Evolutionary conservation across 1,140 invertebrate species (phyloP).

Genomic region (Drosophila sp.): DNA sequence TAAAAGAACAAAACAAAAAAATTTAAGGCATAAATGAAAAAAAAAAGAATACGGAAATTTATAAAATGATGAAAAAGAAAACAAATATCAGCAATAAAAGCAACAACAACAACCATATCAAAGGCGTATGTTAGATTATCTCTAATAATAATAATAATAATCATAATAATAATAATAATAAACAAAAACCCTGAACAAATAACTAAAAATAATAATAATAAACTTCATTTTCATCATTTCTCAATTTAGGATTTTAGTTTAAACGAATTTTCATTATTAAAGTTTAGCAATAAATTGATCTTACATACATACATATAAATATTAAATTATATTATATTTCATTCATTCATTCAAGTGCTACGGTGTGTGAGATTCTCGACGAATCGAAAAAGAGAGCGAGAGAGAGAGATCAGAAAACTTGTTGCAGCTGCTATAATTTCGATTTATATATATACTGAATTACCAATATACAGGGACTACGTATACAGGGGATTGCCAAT

Average conservation of each 20-base stretch:
- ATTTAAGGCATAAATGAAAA: conserved; percentile 32
- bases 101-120: conserved; percentile 82
- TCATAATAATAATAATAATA: conserved; percentile 48
- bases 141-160: conserved; percentile 47
- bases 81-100: conserved; percentile 80
- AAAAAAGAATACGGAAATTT: conserved; percentile 36
- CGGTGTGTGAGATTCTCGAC: not conserved
- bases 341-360: conserved; percentile 10
- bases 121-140: conserved; percentile 79
- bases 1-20: conserved; percentile 21
- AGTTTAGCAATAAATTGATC: conserved; percentile 34
- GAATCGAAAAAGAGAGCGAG: not conserved
- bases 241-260: conserved; percentile 19
- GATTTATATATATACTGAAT: not conserved
- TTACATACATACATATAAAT: not conserved
- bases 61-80: conserved; percentile 21
- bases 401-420: not conserved
- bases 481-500: not conserved
- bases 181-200: conserved; percentile 1
- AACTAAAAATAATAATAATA: conserved; percentile 23
- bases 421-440: not conserved
- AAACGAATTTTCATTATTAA: conserved; percentile 10
- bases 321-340: not conserved
- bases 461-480: too few species aligned
- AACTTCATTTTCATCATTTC: conserved; percentile 33